A percentile compares a stretch with the other conserved stretches of the same genome.
phyloP scores from a whole-genome alignment of 2,888 invertebrate genomes.

The Acanthococcus lagerstroemiae region DNA sequence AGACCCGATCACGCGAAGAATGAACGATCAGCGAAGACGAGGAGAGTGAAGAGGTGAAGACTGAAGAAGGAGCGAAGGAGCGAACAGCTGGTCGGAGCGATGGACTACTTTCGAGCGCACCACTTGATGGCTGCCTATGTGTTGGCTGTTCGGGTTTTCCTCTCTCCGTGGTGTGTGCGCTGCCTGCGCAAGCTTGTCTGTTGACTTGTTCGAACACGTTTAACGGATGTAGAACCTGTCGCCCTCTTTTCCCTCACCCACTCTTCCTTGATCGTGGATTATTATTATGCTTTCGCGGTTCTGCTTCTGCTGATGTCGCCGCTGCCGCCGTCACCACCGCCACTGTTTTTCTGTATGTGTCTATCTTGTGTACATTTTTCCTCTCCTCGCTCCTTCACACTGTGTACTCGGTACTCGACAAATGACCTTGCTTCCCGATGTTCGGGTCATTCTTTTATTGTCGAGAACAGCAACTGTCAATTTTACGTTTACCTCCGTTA shows the following conservation, averaged over 20 bases:
- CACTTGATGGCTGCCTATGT: background rate
- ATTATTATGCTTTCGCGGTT: constrained; percentile 18
- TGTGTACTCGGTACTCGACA: background rate
- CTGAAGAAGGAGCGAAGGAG: background rate
- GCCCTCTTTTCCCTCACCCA: constrained; percentile 29
- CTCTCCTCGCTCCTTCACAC: background rate
- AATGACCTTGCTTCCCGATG: constrained; percentile 28
- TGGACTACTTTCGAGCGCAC: constrained; percentile 24
- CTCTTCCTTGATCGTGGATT: background rate
- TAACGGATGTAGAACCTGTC: constrained; percentile 29
- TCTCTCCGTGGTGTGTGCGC: constrained; percentile 3
- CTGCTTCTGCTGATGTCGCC: background rate
- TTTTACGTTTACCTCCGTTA: too few relatives aligned
- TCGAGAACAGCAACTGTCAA: too few relatives aligned
- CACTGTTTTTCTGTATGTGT: too few relatives aligned
- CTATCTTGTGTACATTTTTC: background rate
- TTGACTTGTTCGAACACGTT: constrained; percentile 28
- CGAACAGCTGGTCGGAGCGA: constrained; percentile 28
- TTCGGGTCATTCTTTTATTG: constrained; percentile 23
- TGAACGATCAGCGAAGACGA: too few relatives aligned
- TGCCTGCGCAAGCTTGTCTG: constrained; percentile 22
- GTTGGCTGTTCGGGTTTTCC: constrained; percentile 11
- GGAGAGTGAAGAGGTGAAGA: background rate
- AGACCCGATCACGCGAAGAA: background rate
- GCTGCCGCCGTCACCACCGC: background rate